Evolutionary conservation across 2,113 vertebrate species (phyloP), one percentile per base, ranked within the genome.

Genomic region (Ciconia boyciana): DNA sequence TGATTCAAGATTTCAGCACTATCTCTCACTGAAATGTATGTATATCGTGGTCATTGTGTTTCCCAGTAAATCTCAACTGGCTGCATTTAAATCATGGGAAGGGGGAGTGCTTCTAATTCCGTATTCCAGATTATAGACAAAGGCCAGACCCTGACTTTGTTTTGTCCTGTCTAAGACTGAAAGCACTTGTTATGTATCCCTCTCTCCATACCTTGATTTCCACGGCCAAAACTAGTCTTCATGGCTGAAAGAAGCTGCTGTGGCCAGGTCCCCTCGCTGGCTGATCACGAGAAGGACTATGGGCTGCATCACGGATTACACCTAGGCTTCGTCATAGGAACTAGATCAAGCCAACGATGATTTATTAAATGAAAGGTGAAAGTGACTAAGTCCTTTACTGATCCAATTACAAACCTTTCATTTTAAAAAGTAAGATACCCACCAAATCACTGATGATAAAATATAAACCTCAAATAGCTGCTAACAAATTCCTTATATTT

Each of bases 221-320:
- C 60, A 68, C 6, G 22, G 57, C 5, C 62, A 62, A 77, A 89
- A 74, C 13, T 22, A 13, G 8, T 76, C 32, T 41, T n/a, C 24
- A 26, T 12, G 44, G 55, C 46, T 39, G 41, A 52, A 74, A 28
- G 44, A 75, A 72, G 48, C 21, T 79, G 48, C 41, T 71, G 32
- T 64, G 51, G 22, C 9, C 70, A 68, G 7, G 11, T 29, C 3
- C 9, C 36, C 51, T 76, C 0, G 0, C 29, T 57, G 43, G 36
- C 2, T 48, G 54, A 49, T 44, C 20, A 29, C 0, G 1, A 58
- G 66, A 65, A 89, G 48, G 57, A 65, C 51, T 48, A 32, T 0
- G 3, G 22, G 9, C 17, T 69, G 70, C 20, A 90, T 79, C 41
- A 36, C 16, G 16, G 16, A 29, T 69, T 26, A 48, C 36, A 61